Conservation (phyloP, 2,888 invertebrate species). For the Megalurothrips usitatus region DNA sequence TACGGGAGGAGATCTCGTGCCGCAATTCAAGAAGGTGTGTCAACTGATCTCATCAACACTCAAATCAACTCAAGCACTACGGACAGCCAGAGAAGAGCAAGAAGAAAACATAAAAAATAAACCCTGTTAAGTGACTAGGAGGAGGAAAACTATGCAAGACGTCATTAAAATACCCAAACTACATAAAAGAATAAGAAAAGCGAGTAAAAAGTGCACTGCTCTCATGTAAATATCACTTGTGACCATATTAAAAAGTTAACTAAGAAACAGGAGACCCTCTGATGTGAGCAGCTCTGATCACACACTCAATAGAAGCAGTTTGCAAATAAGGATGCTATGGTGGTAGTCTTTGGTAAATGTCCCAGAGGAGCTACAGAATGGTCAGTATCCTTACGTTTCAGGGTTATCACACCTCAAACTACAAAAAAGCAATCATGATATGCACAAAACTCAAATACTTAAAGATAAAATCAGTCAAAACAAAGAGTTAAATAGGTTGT, state of each 20-base stretch:
- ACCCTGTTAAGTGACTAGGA: conserved; percentile 20
- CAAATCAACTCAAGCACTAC: too few relatives aligned
- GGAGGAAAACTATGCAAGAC: not conserved
- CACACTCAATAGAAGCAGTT: not conserved
- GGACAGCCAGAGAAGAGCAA: not conserved
- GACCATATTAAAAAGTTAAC: not conserved
- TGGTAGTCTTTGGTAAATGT: not conserved
- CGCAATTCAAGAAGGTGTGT: too few relatives aligned
- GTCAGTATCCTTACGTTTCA: not conserved
- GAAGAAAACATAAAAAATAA: not conserved
- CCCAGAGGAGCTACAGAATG: not conserved
- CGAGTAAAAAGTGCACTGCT: not conserved
- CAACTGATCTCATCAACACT: too few relatives aligned
- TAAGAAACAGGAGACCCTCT: not conserved
- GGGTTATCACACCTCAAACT: not conserved
- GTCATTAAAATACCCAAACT: not conserved
- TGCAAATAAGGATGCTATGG: too few relatives aligned
- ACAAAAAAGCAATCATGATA: not conserved
- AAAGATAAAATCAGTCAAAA: too few relatives aligned
- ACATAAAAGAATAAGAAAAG: not conserved
- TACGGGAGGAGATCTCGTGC: too few relatives aligned
- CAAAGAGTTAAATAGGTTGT: too few relatives aligned
- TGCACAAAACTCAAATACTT: not conserved
- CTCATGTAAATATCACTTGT: not conserved
- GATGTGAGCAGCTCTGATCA: not conserved